These are phyloP conservation scores for Gymnodraco acuticeps DNA, from an alignment of 2,797 vertebrate genomes.

Conservation along the genomic window DNA sequence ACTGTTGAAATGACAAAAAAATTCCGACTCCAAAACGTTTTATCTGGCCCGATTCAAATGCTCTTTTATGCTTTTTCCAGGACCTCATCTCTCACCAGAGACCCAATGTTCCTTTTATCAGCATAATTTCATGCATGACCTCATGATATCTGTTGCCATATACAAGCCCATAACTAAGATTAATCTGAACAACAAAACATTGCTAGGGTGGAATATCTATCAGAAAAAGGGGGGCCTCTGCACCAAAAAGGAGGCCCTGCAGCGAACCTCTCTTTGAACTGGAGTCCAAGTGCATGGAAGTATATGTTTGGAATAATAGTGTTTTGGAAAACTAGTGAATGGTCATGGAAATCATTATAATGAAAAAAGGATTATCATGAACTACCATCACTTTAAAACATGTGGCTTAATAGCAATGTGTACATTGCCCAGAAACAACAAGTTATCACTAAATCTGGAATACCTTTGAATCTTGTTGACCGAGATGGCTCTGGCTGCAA, in stretches of 20 bases:
- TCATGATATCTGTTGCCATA: slow-evolving; percentile 60
- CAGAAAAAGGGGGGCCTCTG: slow-evolving; percentile 39
- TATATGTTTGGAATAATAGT: slow-evolving; percentile 65
- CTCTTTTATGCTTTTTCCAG: slow-evolving; percentile 59
- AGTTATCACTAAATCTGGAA: slow-evolving; percentile 27
- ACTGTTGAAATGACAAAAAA: slow-evolving; percentile 57
- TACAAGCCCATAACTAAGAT: slow-evolving; percentile 42
- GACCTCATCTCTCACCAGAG: slow-evolving; percentile 46
- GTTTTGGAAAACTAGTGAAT: slow-evolving; percentile 48
- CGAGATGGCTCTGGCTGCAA: slow-evolving; percentile 26
- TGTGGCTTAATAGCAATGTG: slow-evolving; percentile 33
- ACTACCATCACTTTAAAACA: slow-evolving; percentile 15
- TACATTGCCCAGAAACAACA: slow-evolving; percentile 27
- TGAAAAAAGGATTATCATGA: slow-evolving; percentile 45
- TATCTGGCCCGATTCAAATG: slow-evolving; percentile 52
- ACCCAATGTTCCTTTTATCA: slow-evolving; percentile 62
- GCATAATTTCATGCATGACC: slow-evolving; percentile 63
- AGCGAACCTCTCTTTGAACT: slow-evolving; percentile 55
- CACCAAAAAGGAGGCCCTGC: slow-evolving; percentile 38
- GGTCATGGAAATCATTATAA: slow-evolving; percentile 56
- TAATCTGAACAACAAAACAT: slow-evolving; percentile 62
- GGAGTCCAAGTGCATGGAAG: slow-evolving; percentile 59
- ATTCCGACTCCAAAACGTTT: slow-evolving; percentile 50
- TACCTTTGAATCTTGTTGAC: slow-evolving; percentile 28
- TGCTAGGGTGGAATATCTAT: slow-evolving; percentile 59